Percentiles rank a stretch among this genome's conserved stretches.
Conservation (phyloP, 2,888 invertebrate species). For the Amphiduros pacificus region DNA sequence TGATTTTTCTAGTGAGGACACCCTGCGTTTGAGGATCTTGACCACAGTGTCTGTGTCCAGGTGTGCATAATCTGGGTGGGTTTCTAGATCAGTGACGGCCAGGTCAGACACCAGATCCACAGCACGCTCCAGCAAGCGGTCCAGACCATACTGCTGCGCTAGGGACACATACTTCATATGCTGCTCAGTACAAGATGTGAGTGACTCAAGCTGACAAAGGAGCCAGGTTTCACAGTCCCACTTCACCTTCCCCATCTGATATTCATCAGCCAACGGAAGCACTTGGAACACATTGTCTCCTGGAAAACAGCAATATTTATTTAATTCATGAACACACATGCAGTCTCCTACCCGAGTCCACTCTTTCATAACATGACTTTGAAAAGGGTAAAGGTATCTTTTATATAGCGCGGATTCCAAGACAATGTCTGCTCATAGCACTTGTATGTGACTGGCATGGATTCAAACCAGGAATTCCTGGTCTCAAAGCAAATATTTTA, state of each 20-base stretch:
- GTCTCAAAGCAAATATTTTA: no score
- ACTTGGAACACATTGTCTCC: conserved; percentile 8
- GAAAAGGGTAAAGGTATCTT: no score
- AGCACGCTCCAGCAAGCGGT: background rate
- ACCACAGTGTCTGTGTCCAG: background rate
- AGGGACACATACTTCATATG: background rate
- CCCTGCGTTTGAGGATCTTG: background rate
- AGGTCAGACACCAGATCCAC: background rate
- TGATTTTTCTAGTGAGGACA: background rate
- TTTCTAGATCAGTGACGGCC: background rate
- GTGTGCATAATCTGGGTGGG: background rate
- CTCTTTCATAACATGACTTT: no score
- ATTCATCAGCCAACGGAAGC: conserved; percentile 13
- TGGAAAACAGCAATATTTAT: background rate
- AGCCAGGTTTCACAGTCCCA: conserved; percentile 12
- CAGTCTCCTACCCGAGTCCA: background rate
- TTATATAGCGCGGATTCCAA: background rate
- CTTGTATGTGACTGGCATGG: no score
- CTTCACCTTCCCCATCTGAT: conserved; percentile 14
- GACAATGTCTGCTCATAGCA: no score
- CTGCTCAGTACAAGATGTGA: background rate
- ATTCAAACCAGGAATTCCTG: no score
- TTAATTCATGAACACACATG: background rate
- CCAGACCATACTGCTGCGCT: conserved; percentile 6
- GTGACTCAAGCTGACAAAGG: background rate